Base-by-base conservation (phyloP, 1,140 invertebrate species). In the Tetramorium simillimum region DNA sequence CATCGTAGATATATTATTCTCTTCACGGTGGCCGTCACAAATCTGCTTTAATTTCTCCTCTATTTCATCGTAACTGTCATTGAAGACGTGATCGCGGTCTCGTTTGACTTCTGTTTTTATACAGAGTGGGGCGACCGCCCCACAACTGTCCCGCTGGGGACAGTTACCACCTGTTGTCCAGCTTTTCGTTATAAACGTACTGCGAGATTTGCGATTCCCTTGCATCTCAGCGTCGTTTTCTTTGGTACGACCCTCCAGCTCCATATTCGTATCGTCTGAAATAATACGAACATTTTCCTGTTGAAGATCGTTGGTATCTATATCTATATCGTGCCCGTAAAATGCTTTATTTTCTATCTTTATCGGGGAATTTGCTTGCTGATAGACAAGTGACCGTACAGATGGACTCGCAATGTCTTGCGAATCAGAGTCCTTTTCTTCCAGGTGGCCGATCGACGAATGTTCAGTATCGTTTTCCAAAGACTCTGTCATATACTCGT, bases 11-110 rank as follows among this genome's bases (percentile, higher is more conserved):
- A 80, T 89, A 72, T 90, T 85, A 65, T 91, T 86, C 18, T 90
- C 87, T 49, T 87, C 89, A 12, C 70, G 67, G 16, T 80, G 85
- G 16, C 88, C 92, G 53, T 93, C 91, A 10, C 92, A 94, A 53
- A 94, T 92, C n/a, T 91, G 70, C 53, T 93, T 93, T n/a, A 94
- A 85, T 49, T 91, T 93, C 67, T 93, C 92, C 63, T 93, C 92
- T 51, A 93, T 92, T 60, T 93, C 92, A 56, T 93, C 92, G 37
- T 93, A 93, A 82, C 85, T 86, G 73, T 92, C 86, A 21, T 87
- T 53, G 77, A 78, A 77, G 37, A 67, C 60, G 21, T 86, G 80
- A 51, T 91, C 88, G 7, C 28, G 14, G 80, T 94, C 92, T 18
- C 75, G 49, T 43, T 93, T 93, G 0, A 92, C 60, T 87, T 93